Conservation (phyloP, 2,113 vertebrate genomes). For the Asarcornis scutulata region DNA sequence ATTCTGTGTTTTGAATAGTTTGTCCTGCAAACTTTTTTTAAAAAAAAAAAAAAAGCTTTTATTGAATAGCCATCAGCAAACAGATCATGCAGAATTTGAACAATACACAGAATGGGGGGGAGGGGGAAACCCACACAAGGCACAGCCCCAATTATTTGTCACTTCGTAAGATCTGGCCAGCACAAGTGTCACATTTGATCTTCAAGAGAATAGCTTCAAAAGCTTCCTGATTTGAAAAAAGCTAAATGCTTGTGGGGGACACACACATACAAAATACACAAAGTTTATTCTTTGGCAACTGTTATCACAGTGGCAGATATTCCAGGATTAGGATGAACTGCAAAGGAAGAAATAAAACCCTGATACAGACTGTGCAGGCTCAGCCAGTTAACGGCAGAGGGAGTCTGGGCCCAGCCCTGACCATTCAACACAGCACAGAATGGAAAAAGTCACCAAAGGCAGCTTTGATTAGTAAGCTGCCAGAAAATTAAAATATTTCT, state of each 20-base stretch:
- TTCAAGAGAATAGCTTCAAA: slow-evolving; percentile 47
- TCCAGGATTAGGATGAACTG: slow-evolving; percentile 34
- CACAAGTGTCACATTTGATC: slow-evolving; percentile 54
- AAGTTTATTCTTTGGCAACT: slow-evolving; percentile 43
- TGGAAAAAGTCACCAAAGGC: neutral
- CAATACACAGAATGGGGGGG: slow-evolving; percentile 44
- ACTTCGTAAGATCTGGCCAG: slow-evolving; percentile 48
- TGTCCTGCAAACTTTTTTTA: slow-evolving; percentile 13
- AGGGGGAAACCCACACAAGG: slow-evolving; percentile 42
- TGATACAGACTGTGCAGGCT: neutral
- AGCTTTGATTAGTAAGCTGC: neutral
- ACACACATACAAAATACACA: neutral
- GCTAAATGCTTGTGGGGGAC: neutral
- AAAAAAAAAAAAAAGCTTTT: slow-evolving; percentile 36
- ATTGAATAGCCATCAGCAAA: slow-evolving; percentile 47
- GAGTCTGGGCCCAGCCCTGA: slow-evolving; percentile 55
- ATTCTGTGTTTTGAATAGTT: slow-evolving; percentile 46
- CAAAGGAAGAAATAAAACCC: slow-evolving; percentile 37
- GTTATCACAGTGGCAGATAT: slow-evolving; percentile 32
- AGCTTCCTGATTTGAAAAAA: slow-evolving; percentile 54
- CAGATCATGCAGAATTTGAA: slow-evolving; percentile 52
- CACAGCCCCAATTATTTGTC: slow-evolving; percentile 68
- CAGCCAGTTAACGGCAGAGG: neutral
- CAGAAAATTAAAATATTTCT: slow-evolving; percentile 8
- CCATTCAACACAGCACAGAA: slow-evolving; percentile 15